Base-by-base conservation (phyloP, 2,797 vertebrate genomes). In the Tinamus major region DNA sequence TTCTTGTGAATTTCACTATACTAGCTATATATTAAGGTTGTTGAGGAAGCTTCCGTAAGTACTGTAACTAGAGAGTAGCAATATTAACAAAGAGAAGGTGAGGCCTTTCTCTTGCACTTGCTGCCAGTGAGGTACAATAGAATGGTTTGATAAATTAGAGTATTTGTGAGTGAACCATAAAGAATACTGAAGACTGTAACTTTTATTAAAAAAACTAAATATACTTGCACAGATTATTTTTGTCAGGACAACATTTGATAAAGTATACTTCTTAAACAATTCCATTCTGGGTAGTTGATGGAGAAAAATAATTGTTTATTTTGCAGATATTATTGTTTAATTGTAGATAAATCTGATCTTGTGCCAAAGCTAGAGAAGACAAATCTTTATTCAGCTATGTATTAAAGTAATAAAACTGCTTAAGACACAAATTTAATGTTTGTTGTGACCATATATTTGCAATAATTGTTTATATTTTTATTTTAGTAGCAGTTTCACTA, bases 401-500 rank as follows among this genome's bases (percentile, higher is more conserved):
- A 95, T 61, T 94, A 88, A 97, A 96, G 97, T 96, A 97, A 97
- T 98, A 98, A 98, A 98, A 77, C 96, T 97, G 96, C 46, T 97
- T 93, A 94, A 83, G 46, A 87, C 94, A 97, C 37, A 97, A 97
- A 97, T 97, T 97, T 97, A 97, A 94, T 95, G 96, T 33, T 85
- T 97, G 89, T 92, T 59, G 89, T 87, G 91, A 74, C 97, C 77
- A 96, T 97, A 97, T 97, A 96, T 98, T 97, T 97, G 48, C 95
- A 95, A 85, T 97, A 97, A 97, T 97, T 97, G 94, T 97, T 97
- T 97, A 92, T 95, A 95, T 85, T 97, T 97, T 97, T 97, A 97
- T 97, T 97, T 97, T 97, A 96, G 91, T 92, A 93, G 51, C 41
- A 70, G 64, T 92, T 97, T 97, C 95, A 58, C 46, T 79, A 94